phyloP scores from a whole-genome alignment of 2,888 invertebrate genomes.

The Orthosia incerta region DNA sequence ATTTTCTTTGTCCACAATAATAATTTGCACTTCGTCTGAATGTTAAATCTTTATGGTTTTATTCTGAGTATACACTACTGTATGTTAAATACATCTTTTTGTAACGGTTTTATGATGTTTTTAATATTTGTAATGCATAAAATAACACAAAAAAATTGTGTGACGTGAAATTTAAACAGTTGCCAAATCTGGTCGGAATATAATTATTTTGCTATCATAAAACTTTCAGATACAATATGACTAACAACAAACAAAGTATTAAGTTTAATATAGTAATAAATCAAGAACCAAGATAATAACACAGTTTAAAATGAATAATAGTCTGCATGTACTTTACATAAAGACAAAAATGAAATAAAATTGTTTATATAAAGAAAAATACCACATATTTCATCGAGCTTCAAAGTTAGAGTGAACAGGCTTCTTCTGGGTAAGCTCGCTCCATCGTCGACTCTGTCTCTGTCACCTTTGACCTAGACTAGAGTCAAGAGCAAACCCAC shows the following conservation, averaged over 20 bases:
- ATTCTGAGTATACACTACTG: slow-evolving; percentile 53
- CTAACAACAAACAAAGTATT: neutral
- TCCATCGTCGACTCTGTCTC: too few species aligned
- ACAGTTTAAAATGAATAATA: neutral
- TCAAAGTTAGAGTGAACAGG: too few species aligned
- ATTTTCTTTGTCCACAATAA: slow-evolving; percentile 48
- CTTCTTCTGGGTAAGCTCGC: too few species aligned
- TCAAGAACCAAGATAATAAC: neutral
- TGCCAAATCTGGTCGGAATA: slow-evolving; percentile 7
- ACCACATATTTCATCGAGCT: too few species aligned
- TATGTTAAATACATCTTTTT: slow-evolving; percentile 13
- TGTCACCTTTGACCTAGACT: too few species aligned
- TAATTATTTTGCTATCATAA: neutral
- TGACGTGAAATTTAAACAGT: neutral
- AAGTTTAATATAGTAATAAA: neutral
- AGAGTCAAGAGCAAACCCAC: too few species aligned
- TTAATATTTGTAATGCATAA: slow-evolving; percentile 6
- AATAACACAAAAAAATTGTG: neutral
- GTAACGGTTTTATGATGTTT: slow-evolving; percentile 15
- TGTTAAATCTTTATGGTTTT: slow-evolving; percentile 32
- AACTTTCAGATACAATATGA: neutral
- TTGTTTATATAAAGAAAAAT: too few species aligned
- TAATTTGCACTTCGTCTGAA: slow-evolving; percentile 39
- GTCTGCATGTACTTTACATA: neutral
- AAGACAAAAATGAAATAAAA: neutral